Evolutionary conservation across 2,797 vertebrate species (phyloP), one percentile per base, ranked within the genome.

Genomic region (Enteromius trimaculatus): DNA sequence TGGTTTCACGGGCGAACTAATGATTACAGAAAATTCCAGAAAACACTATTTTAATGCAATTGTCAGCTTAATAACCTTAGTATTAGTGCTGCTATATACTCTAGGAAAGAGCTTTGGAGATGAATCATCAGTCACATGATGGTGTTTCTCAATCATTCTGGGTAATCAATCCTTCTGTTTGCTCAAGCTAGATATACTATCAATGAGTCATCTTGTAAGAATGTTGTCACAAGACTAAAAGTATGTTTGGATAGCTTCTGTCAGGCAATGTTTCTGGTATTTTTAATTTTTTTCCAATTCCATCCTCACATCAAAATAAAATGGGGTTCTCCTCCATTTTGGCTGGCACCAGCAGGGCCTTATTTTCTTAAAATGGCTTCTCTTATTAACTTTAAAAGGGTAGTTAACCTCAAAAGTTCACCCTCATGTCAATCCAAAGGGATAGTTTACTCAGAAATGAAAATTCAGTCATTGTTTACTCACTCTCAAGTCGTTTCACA

Each of bases 141-240:
- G 2, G 0, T 51, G 68, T 62, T 65, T 72, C 7, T 64, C 26
- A 64, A 17, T 81, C 11, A 47, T 64, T 81, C 19, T 29, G 9
- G 6, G 60, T 31, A 66, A 72, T 62, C 55, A 17, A 68, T 77
- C 21, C 21, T 53, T 66, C 62, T 53, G 51, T 80, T 72, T 64
- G 14, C 39, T 64, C 42, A 64, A 23, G 49, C 49, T 21, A 80
- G 64, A 68, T 44, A 70, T 58, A 13, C 51, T 14, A 58, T 39
- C 6, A 60, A 14, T 71, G 68, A 71, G 23, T 80, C 23, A 71
- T 60, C 23, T 34, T 44, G 17, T 47, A 31, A 80, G 55, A 71
- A 44, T 62, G 17, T 21, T 11, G 39, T 23, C 76, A 77, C 39
- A 6, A 5, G 10, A 44, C 23, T 19, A 77, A 77, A 77, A 29